Conservation (phyloP, 1,140 invertebrate genomes). For the Plutomurus gul region DNA sequence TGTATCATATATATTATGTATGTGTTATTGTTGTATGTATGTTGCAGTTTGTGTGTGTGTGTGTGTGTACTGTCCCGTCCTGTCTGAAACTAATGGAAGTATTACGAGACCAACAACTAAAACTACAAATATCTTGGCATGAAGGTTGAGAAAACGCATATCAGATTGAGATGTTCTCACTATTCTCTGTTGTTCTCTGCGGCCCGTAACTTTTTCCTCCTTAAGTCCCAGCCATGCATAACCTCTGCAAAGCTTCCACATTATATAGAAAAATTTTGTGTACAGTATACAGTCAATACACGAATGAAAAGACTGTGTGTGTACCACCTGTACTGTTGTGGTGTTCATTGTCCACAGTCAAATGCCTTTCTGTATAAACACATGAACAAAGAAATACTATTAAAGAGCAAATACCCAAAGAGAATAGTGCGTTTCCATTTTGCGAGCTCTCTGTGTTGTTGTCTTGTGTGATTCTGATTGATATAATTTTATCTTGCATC, state of each 20-base stretch:
- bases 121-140: neutral
- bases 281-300: neutral
- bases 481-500: neutral
- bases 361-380: too few relatives aligned
- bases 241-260: neutral
- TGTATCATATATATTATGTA: neutral
- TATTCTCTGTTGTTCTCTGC: too few relatives aligned
- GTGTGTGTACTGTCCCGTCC: neutral
- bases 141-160: constrained; percentile 31
- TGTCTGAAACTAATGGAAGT: neutral
- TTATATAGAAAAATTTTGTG: too few relatives aligned
- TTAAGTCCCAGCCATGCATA: constrained; percentile 19
- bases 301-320: too few relatives aligned
- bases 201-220: constrained; percentile 31
- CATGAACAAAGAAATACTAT: neutral
- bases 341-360: too few relatives aligned
- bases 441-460: neutral
- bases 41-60: neutral
- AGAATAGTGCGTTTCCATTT: neutral
- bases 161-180: constrained; percentile 34
- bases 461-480: neutral
- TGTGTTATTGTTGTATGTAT: neutral
- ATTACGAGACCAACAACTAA: constrained; percentile 13
- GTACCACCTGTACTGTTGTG: too few relatives aligned
- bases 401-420: neutral